Percentiles rank a stretch among this genome's conserved stretches.
phyloP scores from a whole-genome alignment of 2,888 invertebrate species.

The Ichneumon xanthorius region DNA sequence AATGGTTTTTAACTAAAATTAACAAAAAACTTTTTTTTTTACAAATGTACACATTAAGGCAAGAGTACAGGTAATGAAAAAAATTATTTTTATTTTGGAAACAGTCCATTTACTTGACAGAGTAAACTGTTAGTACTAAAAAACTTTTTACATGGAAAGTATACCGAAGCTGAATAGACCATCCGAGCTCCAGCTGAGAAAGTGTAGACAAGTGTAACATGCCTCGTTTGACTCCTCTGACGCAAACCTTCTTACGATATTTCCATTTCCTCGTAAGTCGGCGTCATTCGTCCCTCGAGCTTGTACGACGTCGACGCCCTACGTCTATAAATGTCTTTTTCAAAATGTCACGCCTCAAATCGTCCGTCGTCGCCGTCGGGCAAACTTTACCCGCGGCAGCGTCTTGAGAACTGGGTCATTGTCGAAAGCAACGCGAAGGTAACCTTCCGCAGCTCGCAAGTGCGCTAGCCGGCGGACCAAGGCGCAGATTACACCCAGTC shows the following conservation, averaged over 20 bases:
- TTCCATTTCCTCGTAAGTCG: background rate
- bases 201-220: background rate
- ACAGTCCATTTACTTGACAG: too few species aligned
- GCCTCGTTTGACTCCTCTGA: background rate
- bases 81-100: too few species aligned
- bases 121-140: too few species aligned
- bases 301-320: conserved; percentile 9
- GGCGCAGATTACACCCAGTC: conserved; percentile 29
- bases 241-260: background rate
- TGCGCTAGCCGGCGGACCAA: conserved; percentile 30
- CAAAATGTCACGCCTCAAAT: conserved; percentile 25
- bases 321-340: conserved; percentile 16
- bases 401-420: conserved; percentile 63
- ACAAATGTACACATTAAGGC: too few species aligned
- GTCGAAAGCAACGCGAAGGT: conserved; percentile 61
- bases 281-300: conserved; percentile 19
- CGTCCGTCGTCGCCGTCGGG: conserved; percentile 44
- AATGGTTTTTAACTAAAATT: too few species aligned
- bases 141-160: background rate
- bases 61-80: too few species aligned
- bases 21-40: too few species aligned
- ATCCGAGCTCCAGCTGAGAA: background rate
- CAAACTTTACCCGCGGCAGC: conserved; percentile 49
- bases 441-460: conserved; percentile 57
- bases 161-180: background rate